phyloP scores from a whole-genome alignment of 2,113 vertebrate genomes.

The Pteruthius melanotis region DNA sequence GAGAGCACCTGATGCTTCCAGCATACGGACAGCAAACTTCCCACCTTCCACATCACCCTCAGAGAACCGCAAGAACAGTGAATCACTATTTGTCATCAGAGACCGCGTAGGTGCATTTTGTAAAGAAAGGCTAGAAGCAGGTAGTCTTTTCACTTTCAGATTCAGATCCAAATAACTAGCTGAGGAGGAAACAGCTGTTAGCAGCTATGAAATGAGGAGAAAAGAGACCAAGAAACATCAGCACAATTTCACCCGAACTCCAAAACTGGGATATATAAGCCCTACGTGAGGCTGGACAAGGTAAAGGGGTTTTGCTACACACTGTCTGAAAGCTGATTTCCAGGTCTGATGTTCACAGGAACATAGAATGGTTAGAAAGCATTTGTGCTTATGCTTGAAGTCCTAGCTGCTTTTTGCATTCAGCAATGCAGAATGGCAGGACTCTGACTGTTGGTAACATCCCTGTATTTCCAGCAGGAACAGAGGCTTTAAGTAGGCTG shows the following conservation, averaged over 20 bases:
- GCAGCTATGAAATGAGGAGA: not conserved
- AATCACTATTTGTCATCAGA: not conserved
- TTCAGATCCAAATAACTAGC: not conserved
- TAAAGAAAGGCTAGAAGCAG: not conserved
- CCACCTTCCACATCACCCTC: not conserved
- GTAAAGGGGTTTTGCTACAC: not conserved
- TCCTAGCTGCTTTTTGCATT: not conserved
- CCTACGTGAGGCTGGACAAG: not conserved
- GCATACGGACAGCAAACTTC: not conserved
- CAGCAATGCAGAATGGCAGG: not conserved
- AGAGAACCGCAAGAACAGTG: not conserved
- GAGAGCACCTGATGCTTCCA: not conserved
- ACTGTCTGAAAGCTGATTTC: not conserved
- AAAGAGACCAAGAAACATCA: not conserved
- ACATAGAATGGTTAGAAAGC: not conserved
- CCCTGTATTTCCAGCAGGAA: not conserved
- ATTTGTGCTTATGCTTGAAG: not conserved
- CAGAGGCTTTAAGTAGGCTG: not conserved
- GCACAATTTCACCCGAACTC: not conserved
- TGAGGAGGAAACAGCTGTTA: slow-evolving; percentile 11
- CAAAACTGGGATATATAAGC: not conserved
- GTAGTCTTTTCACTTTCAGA: not conserved
- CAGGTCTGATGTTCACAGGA: not conserved
- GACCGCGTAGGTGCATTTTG: not conserved
- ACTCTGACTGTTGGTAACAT: not conserved